phyloP scores from a whole-genome alignment of 2,888 invertebrate species.

The Yponomeuta plumbellus region DNA sequence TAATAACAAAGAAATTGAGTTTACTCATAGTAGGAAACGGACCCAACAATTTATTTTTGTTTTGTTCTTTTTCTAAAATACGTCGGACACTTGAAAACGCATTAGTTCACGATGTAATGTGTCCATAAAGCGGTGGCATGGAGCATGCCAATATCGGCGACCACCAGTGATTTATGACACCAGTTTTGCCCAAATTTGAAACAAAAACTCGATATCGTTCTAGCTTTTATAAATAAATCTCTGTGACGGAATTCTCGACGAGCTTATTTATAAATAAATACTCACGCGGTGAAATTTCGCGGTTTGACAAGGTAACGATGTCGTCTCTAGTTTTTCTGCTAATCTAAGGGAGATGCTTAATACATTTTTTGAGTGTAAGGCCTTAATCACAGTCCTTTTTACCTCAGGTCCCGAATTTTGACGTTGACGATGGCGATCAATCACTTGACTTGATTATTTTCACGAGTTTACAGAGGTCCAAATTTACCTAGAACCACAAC shows the following conservation, averaged over 20 bases:
- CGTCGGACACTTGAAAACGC: constrained; percentile 5
- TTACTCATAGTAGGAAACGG: background rate
- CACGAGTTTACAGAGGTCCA: background rate
- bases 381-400: constrained; percentile 28
- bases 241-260: background rate
- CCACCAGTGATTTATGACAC: constrained; percentile 3
- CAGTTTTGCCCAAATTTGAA: background rate
- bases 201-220: background rate
- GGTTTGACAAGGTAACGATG: constrained; percentile 14
- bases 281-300: background rate
- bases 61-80: background rate
- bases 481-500: background rate
- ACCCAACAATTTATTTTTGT: background rate
- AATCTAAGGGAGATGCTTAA: constrained; percentile 16
- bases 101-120: constrained; percentile 10
- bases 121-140: background rate
- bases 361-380: constrained; percentile 11
- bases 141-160: constrained; percentile 6
- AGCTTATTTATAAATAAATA: constrained; percentile 1
- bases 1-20: too few relatives aligned
- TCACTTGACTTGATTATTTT: constrained; percentile 27
- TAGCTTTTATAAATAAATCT: background rate
- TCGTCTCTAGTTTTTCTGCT: constrained; percentile 11
- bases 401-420: constrained; percentile 36
- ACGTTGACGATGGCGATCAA: constrained; percentile 54